Conservation (phyloP, 2,113 vertebrate species). For the Trichomycterus rosablanca region DNA sequence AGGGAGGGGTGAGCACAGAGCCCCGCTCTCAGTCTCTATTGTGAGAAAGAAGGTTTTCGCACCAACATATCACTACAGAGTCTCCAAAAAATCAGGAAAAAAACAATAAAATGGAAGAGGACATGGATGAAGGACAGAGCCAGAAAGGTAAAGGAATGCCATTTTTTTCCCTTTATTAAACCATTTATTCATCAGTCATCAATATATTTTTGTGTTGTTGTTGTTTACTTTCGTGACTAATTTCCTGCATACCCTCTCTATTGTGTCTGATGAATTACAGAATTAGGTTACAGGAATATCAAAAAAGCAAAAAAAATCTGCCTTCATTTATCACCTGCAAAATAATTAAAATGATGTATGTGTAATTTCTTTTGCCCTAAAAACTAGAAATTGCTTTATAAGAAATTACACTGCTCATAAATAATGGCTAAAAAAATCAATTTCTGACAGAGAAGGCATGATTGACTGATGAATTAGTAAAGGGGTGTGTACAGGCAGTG, state of each 20-base stretch:
- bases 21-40: constrained; percentile 72
- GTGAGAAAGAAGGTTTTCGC: constrained; percentile 61
- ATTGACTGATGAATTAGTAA: neutral
- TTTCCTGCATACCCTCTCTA: constrained; percentile 10
- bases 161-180: neutral
- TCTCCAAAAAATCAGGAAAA: constrained; percentile 53
- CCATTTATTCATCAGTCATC: constrained; percentile 31
- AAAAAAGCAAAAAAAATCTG: too few species aligned
- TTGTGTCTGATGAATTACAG: constrained; percentile 36
- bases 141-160: constrained; percentile 84
- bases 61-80: constrained; percentile 66
- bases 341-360: neutral
- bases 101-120: constrained; percentile 87
- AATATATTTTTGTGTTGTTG: constrained; percentile 28
- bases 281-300: neutral
- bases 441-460: neutral
- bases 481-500: constrained; percentile 33
- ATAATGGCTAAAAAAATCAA: neutral
- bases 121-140: constrained; percentile 97
- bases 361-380: neutral
- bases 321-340: neutral
- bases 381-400: too few species aligned
- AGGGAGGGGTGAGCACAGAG: constrained; percentile 62
- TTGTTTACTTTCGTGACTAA: constrained; percentile 41
- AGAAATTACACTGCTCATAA: neutral